phyloP scores from a whole-genome alignment of 2,797 vertebrate genomes.

The Scolopax rusticola region DNA sequence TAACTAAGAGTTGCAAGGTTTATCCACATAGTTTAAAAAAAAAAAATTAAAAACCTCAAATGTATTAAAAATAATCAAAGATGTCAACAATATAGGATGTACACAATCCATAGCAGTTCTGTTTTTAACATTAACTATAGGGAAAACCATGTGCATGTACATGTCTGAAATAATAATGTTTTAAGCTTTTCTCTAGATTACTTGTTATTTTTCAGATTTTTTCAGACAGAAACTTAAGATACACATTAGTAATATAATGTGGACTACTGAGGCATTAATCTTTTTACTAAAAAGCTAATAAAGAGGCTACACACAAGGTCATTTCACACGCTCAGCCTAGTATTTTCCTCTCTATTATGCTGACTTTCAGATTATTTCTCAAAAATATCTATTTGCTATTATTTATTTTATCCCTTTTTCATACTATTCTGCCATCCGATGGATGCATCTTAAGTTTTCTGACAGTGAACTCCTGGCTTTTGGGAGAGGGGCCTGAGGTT shows the following conservation, averaged over 20 bases:
- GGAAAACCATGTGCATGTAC: neutral
- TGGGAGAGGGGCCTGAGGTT: accelerated
- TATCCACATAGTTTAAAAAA: neutral
- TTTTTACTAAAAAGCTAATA: neutral
- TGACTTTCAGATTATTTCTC: neutral
- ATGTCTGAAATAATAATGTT: neutral
- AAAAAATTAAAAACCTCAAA: neutral
- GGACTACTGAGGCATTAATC: neutral
- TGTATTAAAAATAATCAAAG: neutral
- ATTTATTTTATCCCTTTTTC: neutral
- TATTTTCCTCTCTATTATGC: neutral
- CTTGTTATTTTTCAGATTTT: neutral
- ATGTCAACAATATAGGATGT: neutral
- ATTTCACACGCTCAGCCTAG: neutral
- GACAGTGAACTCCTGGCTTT: neutral
- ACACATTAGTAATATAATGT: accelerated
- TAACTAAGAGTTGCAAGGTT: neutral
- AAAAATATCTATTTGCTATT: neutral
- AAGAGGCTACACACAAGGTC: neutral
- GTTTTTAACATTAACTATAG: neutral
- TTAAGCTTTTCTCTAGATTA: neutral
- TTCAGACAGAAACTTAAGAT: neutral
- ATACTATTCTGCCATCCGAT: neutral
- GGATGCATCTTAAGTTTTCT: neutral
- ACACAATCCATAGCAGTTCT: neutral